Base-by-base conservation (phyloP, 1,140 invertebrate species). In the Eufriesea mexicana region DNA sequence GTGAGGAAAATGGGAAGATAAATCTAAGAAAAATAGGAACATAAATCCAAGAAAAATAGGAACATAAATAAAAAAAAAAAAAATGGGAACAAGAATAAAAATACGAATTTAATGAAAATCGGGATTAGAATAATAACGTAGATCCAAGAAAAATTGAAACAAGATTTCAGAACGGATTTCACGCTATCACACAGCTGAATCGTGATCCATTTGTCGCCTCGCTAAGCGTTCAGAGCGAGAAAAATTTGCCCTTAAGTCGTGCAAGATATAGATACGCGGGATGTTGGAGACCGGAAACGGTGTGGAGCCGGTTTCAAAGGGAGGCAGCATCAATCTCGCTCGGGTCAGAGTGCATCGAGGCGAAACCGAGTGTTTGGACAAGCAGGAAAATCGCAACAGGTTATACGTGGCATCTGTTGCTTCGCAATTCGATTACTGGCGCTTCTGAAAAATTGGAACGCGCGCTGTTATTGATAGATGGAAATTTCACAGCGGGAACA, bases 371-470 rank as follows among this genome's bases (percentile, higher is more conserved):
- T 57, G 35, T 45, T 68, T 51, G 64, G 5, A 68, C 61, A 66
- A 64, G n/a, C 47, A 18, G 70, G 61, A 18, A 64, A 64, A 75
- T 81, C 14, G 79, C 79, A 81, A 81, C 79, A 81, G 70, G 79
- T 81, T 81, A 75, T 66, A 81, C 59, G 35, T 28, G 59, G n/a
- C 70, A 74, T 81, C 79, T 81, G 79, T 81, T 81, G 79, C 79
- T 66, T 54, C 64, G 10, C 10, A 5, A 2, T 72, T 62, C 42
- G 57, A 62, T 80, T 51, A n/a, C 14, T 4, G 12, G 6, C 16
- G 47, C 35, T 51, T 28, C 5, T 10, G 45, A 64, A 73, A 73
- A 14, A 62, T 62, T 49, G 54, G 6, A 7, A 47, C 66, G 8
- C 23, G 0, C 28, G 5, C 12, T 9, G 35, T 6, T 23, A 47